These are phyloP conservation scores for Condylura cristata DNA, from an alignment of 2,113 vertebrate genomes.

Conservation along the genomic window DNA sequence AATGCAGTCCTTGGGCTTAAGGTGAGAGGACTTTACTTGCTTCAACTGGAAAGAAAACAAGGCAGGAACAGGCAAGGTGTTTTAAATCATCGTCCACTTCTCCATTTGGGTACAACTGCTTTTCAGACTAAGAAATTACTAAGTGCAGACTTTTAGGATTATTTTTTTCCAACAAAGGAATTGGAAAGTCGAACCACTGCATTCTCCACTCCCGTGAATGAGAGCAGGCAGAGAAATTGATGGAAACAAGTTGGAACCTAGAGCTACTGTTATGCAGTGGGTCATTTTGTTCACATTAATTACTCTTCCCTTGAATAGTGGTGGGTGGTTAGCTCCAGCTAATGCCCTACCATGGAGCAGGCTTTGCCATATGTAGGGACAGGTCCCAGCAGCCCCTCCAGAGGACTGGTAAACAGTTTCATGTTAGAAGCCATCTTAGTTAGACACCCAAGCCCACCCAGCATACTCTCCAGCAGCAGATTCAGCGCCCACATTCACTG, in stretches of 20 bases:
- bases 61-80: background rate
- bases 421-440: background rate
- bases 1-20: background rate
- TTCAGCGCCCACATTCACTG: background rate
- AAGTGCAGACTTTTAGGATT: background rate
- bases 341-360: background rate
- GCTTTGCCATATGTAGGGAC: background rate
- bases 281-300: background rate
- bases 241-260: background rate
- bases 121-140: background rate
- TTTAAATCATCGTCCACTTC: background rate
- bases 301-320: background rate
- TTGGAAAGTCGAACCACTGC: background rate
- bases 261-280: background rate
- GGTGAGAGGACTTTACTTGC: background rate
- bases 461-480: background rate
- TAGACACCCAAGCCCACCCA: background rate
- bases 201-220: background rate
- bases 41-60: background rate
- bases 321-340: background rate
- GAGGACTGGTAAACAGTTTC: background rate
- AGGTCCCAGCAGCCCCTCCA: too few relatives aligned
- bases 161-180: constrained; percentile 36
- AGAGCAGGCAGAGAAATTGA: constrained; percentile 13
- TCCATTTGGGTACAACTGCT: background rate